Evolutionary conservation across 1,140 invertebrate species (phyloP).

Genomic region (Myzus persicae): DNA sequence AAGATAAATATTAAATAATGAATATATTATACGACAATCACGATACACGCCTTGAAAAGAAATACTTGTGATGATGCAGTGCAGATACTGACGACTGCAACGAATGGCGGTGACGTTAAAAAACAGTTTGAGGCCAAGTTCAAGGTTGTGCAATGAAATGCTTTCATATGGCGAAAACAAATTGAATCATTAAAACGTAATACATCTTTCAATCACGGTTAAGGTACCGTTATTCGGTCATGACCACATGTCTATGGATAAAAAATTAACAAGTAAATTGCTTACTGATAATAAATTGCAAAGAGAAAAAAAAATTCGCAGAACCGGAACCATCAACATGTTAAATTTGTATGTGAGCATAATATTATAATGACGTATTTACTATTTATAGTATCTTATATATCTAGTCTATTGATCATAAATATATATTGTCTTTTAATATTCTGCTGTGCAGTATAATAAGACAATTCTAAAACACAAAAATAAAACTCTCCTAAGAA

Average conservation of each 20-base stretch:
- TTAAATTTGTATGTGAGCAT: background rate
- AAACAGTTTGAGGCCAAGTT: slow-evolving; percentile 40
- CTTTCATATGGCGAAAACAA: slow-evolving; percentile 49
- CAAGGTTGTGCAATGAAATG: slow-evolving; percentile 41
- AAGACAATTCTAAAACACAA: background rate
- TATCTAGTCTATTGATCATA: background rate
- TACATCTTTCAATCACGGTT: slow-evolving; percentile 28
- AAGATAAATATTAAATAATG: background rate
- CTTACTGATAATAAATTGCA: slow-evolving; percentile 17
- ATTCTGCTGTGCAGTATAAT: background rate
- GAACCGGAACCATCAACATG: slow-evolving; percentile 9
- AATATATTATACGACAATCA: background rate
- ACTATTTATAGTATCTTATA: background rate
- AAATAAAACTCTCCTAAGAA: background rate
- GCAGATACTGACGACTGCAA: background rate
- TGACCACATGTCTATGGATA: slow-evolving; percentile 40
- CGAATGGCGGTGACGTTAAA: slow-evolving; percentile 23
- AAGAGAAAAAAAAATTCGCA: background rate
- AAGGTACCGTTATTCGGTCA: slow-evolving; percentile 55
- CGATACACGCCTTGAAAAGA: background rate
- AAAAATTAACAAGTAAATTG: slow-evolving; percentile 37
- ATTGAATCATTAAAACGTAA: slow-evolving; percentile 26
- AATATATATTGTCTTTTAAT: background rate
- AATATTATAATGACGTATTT: background rate
- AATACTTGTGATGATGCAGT: background rate